Evolutionary conservation across 2,888 invertebrate genomes (phyloP), one percentile per base, ranked within the genome.

Genomic region (Tillus elongatus): DNA sequence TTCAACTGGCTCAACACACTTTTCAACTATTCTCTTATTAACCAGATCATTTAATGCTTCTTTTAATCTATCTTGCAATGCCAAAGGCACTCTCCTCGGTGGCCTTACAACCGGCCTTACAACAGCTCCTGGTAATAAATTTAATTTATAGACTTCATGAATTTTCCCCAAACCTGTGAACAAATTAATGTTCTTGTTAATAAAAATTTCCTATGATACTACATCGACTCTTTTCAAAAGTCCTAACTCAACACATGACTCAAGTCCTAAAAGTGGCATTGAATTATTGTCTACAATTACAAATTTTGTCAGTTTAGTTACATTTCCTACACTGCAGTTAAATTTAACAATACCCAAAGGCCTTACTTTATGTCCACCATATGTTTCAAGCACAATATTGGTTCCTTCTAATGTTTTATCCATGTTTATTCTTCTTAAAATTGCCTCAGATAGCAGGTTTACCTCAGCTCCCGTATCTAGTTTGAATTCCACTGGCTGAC

Each of bases 381-480:
- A 43, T 4, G 46, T 13, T n/a, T 40, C 30, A 15, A 46, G 24
- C n/a, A 31, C 10, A 9, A 13, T 24, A 27, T 36, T 36, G 13
- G 37, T 33, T 31, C 40, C 37, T n/a, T n/a, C n/a, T 12, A 4
- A 2, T 3, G 40, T 13, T 9, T 4, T 2, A 15, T 6, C n/a
- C 9, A 15, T 19, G 10, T 15, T 30, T 9, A 39, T 24, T 33
- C 30, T 11, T 11, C 39, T 36, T 15, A 35, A 36, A 9, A 41
- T 15, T 24, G 37, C 9, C 8, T 35, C 8, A 12, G 45, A 39
- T 24, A 45, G 14, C 4, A 33, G 30, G 30, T 38, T 45, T 10
- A 45, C 41, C 29, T 45, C 44, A 12, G 44, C 37, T 33, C 39
- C 44, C 11, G 43, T 34, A 16, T 43, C 41, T 14, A 45, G 16